Conservation (phyloP, 2,113 vertebrate genomes). For the Muscicapa adusta region DNA sequence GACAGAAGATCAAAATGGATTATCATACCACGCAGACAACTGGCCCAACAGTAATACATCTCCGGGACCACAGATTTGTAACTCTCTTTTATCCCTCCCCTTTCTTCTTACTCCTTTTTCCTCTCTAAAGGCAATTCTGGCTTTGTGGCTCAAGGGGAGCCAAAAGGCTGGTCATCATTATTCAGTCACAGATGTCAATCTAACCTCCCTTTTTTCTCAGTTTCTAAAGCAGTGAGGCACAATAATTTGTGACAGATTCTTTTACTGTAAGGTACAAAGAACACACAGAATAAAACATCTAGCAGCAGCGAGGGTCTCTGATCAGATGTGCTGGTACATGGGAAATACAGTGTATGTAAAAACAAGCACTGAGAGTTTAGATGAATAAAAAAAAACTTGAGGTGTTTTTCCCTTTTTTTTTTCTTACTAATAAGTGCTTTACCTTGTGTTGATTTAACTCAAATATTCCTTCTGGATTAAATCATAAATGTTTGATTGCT, state of each 20-base stretch:
- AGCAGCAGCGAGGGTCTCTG: slow-evolving; percentile 80
- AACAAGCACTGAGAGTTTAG: slow-evolving; percentile 79
- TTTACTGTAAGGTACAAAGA: slow-evolving; percentile 89
- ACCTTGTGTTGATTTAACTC: slow-evolving; percentile 70
- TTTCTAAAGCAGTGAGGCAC: slow-evolving; percentile 84
- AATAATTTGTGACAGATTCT: slow-evolving; percentile 89
- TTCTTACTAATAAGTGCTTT: slow-evolving; percentile 58
- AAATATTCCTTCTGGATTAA: slow-evolving; percentile 69
- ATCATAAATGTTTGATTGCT: slow-evolving; percentile 68
- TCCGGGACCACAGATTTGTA: slow-evolving; percentile 83
- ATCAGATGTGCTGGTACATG: slow-evolving; percentile 80
- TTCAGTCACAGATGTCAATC: slow-evolving; percentile 90
- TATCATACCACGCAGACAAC: slow-evolving; percentile 86
- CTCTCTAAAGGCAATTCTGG: slow-evolving; percentile 82
- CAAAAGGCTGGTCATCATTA: slow-evolving; percentile 90
- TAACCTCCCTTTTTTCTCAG: slow-evolving; percentile 80
- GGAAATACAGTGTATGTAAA: slow-evolving; percentile 80
- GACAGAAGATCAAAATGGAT: slow-evolving; percentile 90
- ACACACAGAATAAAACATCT: slow-evolving; percentile 86
- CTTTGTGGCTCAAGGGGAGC: slow-evolving; percentile 93
- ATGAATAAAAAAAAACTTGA: slow-evolving; percentile 56
- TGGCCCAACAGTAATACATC: slow-evolving; percentile 87
- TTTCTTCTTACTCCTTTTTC: slow-evolving; percentile 88
- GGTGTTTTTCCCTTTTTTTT: neutral
- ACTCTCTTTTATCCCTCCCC: slow-evolving; percentile 83